Conservation (phyloP, 2,113 vertebrate genomes). For the Cervus canadensis region DNA sequence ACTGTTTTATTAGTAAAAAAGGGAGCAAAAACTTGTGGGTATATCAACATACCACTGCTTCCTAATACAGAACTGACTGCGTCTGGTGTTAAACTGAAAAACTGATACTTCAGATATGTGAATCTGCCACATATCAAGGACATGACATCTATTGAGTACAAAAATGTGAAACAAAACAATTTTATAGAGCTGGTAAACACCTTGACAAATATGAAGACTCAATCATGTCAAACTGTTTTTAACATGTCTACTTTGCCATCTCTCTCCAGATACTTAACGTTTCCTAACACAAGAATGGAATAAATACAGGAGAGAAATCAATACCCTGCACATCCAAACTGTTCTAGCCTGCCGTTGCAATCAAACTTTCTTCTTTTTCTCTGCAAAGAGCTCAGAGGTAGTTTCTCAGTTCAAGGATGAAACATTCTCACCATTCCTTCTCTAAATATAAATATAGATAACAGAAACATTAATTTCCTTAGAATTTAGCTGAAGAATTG, state of each 20-base stretch:
- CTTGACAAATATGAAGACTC: conserved; percentile 71
- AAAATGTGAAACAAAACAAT: conserved; percentile 60
- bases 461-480: conserved; percentile 63
- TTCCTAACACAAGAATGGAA: conserved; percentile 66
- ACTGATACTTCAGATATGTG: conserved; percentile 26
- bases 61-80: not conserved
- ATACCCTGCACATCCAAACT: conserved; percentile 58
- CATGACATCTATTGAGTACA: conserved; percentile 58
- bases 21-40: not conserved
- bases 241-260: conserved; percentile 63
- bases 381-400: conserved; percentile 60
- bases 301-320: conserved; percentile 69
- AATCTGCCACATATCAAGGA: conserved; percentile 68
- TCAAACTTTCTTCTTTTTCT: conserved; percentile 69
- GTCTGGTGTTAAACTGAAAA: conserved; percentile 33
- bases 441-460: conserved; percentile 62
- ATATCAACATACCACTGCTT: not conserved
- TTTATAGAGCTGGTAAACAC: conserved; percentile 48
- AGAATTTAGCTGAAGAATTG: conserved; percentile 59
- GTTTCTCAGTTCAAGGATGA: conserved; percentile 73
- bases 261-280: conserved; percentile 66
- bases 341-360: conserved; percentile 42
- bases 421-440: conserved; percentile 50
- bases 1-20: conserved; percentile 20
- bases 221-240: conserved; percentile 64